Conservation (phyloP, 1,140 invertebrate species). For the Lethrus apterus region DNA sequence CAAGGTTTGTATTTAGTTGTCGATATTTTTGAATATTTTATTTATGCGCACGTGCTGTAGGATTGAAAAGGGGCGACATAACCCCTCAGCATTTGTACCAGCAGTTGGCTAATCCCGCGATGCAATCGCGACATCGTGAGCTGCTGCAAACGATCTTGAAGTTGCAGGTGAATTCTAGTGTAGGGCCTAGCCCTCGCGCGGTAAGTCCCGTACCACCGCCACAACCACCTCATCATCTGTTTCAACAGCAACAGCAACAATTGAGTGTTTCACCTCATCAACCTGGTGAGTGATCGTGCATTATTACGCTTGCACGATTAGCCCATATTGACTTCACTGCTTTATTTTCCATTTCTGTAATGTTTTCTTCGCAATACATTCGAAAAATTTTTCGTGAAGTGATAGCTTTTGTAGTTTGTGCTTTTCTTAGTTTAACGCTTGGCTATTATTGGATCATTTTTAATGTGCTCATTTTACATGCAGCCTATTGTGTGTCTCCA, state of each 20-base stretch:
- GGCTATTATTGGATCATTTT: constrained; percentile 1
- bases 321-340: too few relatives aligned
- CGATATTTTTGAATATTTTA: constrained; percentile 2
- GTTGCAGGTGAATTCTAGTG: constrained; percentile 39
- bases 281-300: constrained; percentile 40
- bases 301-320: background rate
- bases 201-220: constrained; percentile 45
- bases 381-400: too few relatives aligned
- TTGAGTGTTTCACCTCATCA: constrained; percentile 49
- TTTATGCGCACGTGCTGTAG: constrained; percentile 32
- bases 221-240: constrained; percentile 34
- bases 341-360: too few relatives aligned
- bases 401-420: constrained; percentile 1
- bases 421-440: background rate
- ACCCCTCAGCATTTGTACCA: constrained; percentile 64
- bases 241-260: constrained; percentile 45
- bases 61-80: constrained; percentile 64
- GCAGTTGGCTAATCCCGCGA: constrained; percentile 62
- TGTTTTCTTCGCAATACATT: too few relatives aligned
- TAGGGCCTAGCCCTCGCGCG: constrained; percentile 43
- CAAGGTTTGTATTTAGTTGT: constrained; percentile 44
- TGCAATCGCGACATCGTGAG: constrained; percentile 64
- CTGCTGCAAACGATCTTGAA: constrained; percentile 62
- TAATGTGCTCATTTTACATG: constrained; percentile 39
- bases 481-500: constrained; percentile 61